Evolutionary conservation across 2,888 invertebrate genomes (phyloP), one percentile per base, ranked within the genome.

Genomic region (Enchytraeus crypticus): DNA sequence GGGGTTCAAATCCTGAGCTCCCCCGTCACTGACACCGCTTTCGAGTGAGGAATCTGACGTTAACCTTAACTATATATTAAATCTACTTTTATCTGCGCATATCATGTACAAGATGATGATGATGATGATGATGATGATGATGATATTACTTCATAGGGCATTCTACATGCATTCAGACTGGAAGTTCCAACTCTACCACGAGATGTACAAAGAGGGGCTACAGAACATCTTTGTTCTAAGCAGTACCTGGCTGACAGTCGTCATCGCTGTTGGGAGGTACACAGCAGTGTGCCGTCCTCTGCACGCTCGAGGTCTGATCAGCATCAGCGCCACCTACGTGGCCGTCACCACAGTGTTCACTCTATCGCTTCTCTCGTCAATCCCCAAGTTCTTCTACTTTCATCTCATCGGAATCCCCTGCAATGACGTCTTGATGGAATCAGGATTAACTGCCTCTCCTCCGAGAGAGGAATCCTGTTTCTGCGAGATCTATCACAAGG

Each of bases 181-280:
- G 3, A 30, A 57, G 8, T 66, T 74, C 54, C 58, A 72, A 47
- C 64, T 75, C 18, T 71, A 71, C 59, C 75, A 74, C 65, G 61
- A 70, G 33, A 67, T 71, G 49, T 76, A 74, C 64, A 66, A 70
- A 38, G 67, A 72, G n/a, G 72, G 72, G 2, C 61, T 77, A 27
- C 71, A 74, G 61, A 77, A 76, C 64, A 70, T 74, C 14, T 75
- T 77, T 59, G 71, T 77, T 83, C 84, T 87, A 43, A 84, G 86
- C n/a, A 87, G 87, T 59, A 88, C 87, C 2, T 84, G 88, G 83
- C 85, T 88, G 85, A 83, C 88, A 18, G 80, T 87, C 57, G 86
- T 87, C 11, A 81, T 88, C 69, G 88, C 88, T 23, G 82, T 87
- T 63, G 88, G 88, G 74, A 82, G 88, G 47, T 88, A 86, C 77